phyloP scores from a whole-genome alignment of 2,113 vertebrate species.

The Vulpes ferrilata region DNA sequence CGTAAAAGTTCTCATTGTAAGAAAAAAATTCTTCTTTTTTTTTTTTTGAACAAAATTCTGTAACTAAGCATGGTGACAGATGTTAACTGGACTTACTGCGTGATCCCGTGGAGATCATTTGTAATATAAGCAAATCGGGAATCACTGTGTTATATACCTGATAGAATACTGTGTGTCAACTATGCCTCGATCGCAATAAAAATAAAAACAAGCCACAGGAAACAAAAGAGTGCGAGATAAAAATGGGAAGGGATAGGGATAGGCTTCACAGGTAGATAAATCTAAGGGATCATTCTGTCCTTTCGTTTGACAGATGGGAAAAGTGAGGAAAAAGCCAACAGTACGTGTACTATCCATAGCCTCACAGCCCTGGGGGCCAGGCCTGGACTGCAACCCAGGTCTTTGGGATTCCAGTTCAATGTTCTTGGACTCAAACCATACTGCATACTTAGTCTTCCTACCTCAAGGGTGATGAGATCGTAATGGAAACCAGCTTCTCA shows the following conservation, averaged over 20 bases:
- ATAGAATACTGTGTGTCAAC: not conserved
- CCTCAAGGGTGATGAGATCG: not conserved
- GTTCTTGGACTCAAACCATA: constrained; percentile 18
- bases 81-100: not conserved
- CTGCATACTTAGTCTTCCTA: not conserved
- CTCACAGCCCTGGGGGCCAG: not conserved
- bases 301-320: not conserved
- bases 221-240: not conserved
- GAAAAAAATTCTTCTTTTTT: not conserved
- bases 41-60: too few relatives aligned
- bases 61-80: not conserved
- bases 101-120: not conserved
- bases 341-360: not conserved
- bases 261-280: not conserved
- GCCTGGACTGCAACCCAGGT: not conserved
- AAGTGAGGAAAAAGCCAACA: not conserved
- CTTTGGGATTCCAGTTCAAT: not conserved
- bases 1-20: not conserved
- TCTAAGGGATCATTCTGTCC: not conserved
- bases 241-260: not conserved
- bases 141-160: not conserved
- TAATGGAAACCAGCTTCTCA: constrained; percentile 49
- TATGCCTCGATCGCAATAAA: not conserved
- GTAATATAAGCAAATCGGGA: not conserved
- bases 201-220: not conserved